Evolutionary conservation across 2,888 invertebrate species (phyloP), one percentile per base, ranked within the genome.

Genomic region (Hybos culiciformis): DNA sequence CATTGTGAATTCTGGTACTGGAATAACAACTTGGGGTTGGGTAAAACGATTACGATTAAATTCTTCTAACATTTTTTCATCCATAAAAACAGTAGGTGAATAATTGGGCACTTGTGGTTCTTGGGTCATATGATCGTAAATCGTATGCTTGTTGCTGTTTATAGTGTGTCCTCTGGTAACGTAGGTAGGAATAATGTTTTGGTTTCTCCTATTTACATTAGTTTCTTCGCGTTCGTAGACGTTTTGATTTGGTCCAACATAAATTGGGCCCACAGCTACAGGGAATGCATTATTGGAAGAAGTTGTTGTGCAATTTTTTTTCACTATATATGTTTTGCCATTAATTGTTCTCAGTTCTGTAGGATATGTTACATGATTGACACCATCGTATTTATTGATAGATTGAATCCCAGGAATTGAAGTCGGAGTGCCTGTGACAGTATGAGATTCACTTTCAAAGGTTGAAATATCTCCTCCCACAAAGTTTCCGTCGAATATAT

Each of bases 281-380:
- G 40, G 45, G 5, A 48, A 47, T 6, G 45, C 46, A 21, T 55
- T 55, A 15, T 39, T 48, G 9, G 46, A 50, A 15, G 50, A 51
- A 6, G 50, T 52, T 20, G 62, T 62, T 0, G 64, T 61, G 31
- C 55, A 60, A 45, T 64, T 64, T 39, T 62, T 58, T 41, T 60
- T 61, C 9, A 62, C 62, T n/a, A 61, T 52, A 45, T 57, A 59
- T 1, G 61, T 60, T 41, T 62, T 60, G 21, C 64, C 65, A 45
- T 60, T 54, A 34, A 64, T 53, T 4, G 62, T 58, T 43, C 62
- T 62, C 0, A 63, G 58, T 42, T 63, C 61, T 3, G 61, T 53
- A 3, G 65, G 65, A 42, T 56, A 62, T 5, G 57, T 58, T 39
- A 55, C 55, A 46, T 61, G 63, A 32, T 55, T 56, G 4, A 62